phyloP scores from a whole-genome alignment of 2,113 vertebrate species.

The Hippocampus abdominalis region DNA sequence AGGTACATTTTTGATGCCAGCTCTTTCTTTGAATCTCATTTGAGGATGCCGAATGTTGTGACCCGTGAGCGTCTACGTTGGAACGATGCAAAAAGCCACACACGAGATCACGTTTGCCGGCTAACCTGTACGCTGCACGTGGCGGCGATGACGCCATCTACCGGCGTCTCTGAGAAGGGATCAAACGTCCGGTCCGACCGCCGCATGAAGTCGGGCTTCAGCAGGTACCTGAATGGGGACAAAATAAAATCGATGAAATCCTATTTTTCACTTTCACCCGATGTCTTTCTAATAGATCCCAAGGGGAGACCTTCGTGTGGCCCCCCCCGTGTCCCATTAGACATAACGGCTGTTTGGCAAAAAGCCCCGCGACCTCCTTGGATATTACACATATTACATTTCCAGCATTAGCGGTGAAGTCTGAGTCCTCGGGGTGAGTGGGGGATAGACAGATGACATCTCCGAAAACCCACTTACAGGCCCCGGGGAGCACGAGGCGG shows the following conservation, averaged over 20 bases:
- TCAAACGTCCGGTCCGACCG: conserved; percentile 94
- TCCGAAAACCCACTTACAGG: conserved; percentile 50
- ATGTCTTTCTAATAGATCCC: neutral
- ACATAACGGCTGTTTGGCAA: conserved; percentile 37
- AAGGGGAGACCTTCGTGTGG: neutral
- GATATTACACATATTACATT: conserved; percentile 39
- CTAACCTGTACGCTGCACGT: conserved; percentile 94
- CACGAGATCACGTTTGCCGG: neutral
- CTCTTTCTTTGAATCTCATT: too few relatives aligned
- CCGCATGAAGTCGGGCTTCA: conserved; percentile 98
- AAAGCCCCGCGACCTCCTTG: conserved; percentile 32
- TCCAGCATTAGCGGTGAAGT: conserved; percentile 50
- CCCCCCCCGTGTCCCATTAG: conserved; percentile 13
- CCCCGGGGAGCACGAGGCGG: conserved; percentile 43
- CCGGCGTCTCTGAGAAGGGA: conserved; percentile 98
- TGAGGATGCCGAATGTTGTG: too few relatives aligned
- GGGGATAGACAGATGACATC: conserved; percentile 48
- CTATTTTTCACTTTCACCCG: neutral
- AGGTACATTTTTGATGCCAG: too few relatives aligned
- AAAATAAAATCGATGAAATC: neutral
- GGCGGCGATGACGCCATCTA: conserved; percentile 96
- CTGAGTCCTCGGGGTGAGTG: conserved; percentile 37
- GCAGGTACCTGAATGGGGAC: conserved; percentile 77
- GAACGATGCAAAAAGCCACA: neutral
- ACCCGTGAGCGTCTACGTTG: too few relatives aligned